Evolutionary conservation across 2,797 vertebrate species (phyloP), one percentile per base, ranked within the genome.

Genomic region (Meriones psammophilus): DNA sequence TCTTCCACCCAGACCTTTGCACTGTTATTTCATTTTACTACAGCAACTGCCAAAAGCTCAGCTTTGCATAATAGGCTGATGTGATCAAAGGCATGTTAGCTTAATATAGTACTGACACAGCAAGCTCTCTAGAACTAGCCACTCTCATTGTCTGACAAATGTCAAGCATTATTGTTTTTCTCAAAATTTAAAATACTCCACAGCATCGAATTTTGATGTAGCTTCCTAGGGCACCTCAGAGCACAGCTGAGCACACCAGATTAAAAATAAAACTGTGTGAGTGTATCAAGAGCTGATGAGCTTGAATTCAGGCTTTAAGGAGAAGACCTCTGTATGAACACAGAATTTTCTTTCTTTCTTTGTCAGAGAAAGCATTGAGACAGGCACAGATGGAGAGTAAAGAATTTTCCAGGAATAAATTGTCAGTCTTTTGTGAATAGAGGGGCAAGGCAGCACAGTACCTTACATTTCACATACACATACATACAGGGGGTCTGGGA

Each of bases 1-100:
- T 91, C 42, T 88, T 84, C 42, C 22, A 36, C 5, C n/a, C 36
- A 20, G 30, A 79, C 14, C 89, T 83, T 71, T 58, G 22, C 4
- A 42, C 26, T 30, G 13, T 54, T 50, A 22, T 73, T 95, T 91
- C 56, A 83, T 78, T 95, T 92, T 71, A 62, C 39, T 33, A 93
- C 56, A 60, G n/a, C 7, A 95, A 56, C 26, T 76, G 8, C 36
- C 18, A 66, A 30, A 58, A 69, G 1, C 50, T 91, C 14, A 83
- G 33, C 8, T 77, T 92, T 83, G 30, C 28, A 24, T 54, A 71
- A 76, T 50, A 77, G 73, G 2, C 20, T 60, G 30, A 33, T 30
- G 50, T 33, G 24, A 84, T 58, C 36, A 50, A 88, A 79, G 64
- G 1, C 12, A 50, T 36, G 12, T 10, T 50, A 42, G 18, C 26